A percentile compares a stretch with the other conserved stretches of the same genome.
phyloP scores from a whole-genome alignment of 2,888 invertebrate species.

The Drosophila emarginata region DNA sequence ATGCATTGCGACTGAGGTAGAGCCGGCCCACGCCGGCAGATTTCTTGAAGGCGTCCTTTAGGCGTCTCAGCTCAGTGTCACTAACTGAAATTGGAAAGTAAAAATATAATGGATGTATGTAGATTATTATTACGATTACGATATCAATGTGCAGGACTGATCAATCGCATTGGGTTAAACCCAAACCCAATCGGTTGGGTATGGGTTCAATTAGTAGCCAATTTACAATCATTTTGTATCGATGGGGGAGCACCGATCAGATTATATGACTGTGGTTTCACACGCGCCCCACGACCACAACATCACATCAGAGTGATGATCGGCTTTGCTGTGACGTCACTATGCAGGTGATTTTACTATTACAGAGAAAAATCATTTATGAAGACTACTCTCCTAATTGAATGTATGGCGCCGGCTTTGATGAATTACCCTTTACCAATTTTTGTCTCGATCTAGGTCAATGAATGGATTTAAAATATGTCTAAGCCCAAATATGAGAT shows the following conservation, averaged over 20 bases:
- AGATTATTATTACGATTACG: background rate
- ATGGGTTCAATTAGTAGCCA: conserved; percentile 13
- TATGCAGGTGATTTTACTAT: background rate
- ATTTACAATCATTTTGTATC: background rate
- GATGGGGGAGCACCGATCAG: conserved; percentile 23
- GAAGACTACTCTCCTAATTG: background rate
- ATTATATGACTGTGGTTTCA: conserved; percentile 37
- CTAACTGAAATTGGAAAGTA: conserved; percentile 85
- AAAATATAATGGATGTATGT: conserved; percentile 10
- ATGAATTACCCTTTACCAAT: no score
- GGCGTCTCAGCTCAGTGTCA: conserved; percentile 91
- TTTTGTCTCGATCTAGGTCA: no score
- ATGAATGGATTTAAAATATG: background rate
- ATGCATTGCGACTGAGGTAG: conserved; percentile 88
- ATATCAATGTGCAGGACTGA: background rate
- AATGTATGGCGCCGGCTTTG: no score
- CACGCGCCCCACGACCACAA: conserved; percentile 16
- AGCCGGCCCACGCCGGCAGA: conserved; percentile 88
- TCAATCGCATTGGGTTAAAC: conserved; percentile 28
- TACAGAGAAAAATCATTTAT: background rate
- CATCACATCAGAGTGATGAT: background rate
- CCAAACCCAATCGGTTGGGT: background rate
- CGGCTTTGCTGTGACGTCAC: background rate
- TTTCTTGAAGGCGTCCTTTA: conserved; percentile 94
- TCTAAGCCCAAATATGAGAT: no score